Percentiles rank a stretch among this genome's conserved stretches.
These are phyloP conservation scores for Synanthedon formicaeformis DNA, from an alignment of 2,888 invertebrate genomes.

Conservation along the genomic window DNA sequence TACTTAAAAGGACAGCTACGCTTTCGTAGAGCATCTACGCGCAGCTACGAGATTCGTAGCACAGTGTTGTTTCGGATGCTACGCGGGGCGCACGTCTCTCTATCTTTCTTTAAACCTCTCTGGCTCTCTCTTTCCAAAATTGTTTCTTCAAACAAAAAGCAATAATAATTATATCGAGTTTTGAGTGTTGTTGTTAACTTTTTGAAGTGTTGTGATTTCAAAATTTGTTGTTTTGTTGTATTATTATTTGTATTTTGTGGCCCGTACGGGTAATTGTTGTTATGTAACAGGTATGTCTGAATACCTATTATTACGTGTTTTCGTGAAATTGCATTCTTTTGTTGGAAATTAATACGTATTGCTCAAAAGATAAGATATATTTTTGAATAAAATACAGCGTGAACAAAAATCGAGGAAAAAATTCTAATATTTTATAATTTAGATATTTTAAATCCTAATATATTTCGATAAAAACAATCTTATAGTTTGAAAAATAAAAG, in stretches of 20 bases:
- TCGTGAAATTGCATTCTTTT: neutral
- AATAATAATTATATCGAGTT: slow-evolving; percentile 1
- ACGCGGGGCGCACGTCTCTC: slow-evolving; percentile 15
- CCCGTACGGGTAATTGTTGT: slow-evolving; percentile 4
- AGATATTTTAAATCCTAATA: no score
- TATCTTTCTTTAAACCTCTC: slow-evolving; percentile 13
- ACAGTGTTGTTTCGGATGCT: slow-evolving; percentile 11
- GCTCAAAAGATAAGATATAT: neutral
- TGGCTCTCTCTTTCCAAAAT: slow-evolving; percentile 10
- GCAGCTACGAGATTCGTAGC: slow-evolving; percentile 15
- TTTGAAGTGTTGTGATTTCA: neutral
- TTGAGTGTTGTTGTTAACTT: neutral
- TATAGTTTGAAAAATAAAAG: no score
- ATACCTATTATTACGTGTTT: neutral
- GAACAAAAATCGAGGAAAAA: no score
- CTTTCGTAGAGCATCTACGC: slow-evolving; percentile 14
- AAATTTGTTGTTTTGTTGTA: neutral
- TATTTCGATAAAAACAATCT: no score
- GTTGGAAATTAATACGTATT: neutral
- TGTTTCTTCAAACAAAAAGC: slow-evolving; percentile 3
- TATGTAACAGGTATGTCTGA: slow-evolving; percentile 20
- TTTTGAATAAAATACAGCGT: neutral
- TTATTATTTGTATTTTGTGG: neutral
- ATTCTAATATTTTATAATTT: no score
- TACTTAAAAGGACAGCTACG: neutral